Evolutionary conservation across 2,888 invertebrate species (phyloP).

Genomic region (Taphrorychus bicolor): DNA sequence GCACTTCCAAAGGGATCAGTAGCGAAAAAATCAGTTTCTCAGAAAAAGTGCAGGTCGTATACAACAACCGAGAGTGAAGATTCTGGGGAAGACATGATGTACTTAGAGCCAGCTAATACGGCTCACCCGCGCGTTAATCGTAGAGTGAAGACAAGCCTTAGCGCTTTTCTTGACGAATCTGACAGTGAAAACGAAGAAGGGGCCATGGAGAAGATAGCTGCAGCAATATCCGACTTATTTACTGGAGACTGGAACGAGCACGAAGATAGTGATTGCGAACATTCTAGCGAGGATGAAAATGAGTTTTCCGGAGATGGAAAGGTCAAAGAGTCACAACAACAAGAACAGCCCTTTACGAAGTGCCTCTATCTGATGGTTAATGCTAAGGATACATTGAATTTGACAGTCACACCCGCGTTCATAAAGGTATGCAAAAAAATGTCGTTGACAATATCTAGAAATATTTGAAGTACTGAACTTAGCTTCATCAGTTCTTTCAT

Average conservation of each 20-base stretch:
- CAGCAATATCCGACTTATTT: slow-evolving; percentile 79
- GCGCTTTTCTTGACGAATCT: slow-evolving; percentile 67
- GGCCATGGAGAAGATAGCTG: slow-evolving; percentile 72
- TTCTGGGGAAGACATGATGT: slow-evolving; percentile 59
- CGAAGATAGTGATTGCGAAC: slow-evolving; percentile 59
- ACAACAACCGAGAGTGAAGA: slow-evolving; percentile 57
- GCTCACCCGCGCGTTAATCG: slow-evolving; percentile 44
- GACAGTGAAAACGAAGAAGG: slow-evolving; percentile 79
- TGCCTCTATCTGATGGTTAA: slow-evolving; percentile 75
- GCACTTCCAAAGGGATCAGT: slow-evolving; percentile 41
- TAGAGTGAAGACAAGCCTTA: slow-evolving; percentile 62
- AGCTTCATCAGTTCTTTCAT: too few species aligned
- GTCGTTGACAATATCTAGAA: neutral
- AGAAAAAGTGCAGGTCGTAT: slow-evolving; percentile 49
- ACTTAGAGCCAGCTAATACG: slow-evolving; percentile 55
- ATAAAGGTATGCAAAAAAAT: slow-evolving; percentile 59
- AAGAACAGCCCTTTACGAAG: slow-evolving; percentile 49
- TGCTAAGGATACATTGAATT: slow-evolving; percentile 70
- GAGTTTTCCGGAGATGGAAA: slow-evolving; percentile 48
- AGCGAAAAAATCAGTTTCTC: slow-evolving; percentile 34
- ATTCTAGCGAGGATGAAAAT: slow-evolving; percentile 65
- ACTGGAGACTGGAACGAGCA: slow-evolving; percentile 63
- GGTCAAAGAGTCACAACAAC: slow-evolving; percentile 41
- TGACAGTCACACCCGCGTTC: slow-evolving; percentile 72
- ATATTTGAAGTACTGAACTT: too few species aligned